Base-by-base conservation (phyloP, 2,888 invertebrate species). In the Tanypteryx hageni region DNA sequence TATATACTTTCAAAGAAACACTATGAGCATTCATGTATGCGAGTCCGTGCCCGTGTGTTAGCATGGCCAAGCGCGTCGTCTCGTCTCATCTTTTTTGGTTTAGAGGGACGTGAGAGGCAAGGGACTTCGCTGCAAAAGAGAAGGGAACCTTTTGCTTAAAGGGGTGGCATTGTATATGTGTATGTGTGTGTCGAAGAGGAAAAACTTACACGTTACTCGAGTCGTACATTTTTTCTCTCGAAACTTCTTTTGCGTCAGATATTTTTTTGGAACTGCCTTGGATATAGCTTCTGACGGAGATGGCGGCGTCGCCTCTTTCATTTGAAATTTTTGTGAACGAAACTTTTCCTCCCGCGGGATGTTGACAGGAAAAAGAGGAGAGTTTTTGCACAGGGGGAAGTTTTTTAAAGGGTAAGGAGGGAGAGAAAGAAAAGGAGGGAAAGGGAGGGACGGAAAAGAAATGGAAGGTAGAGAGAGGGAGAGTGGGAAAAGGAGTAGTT, bases 301-400 rank as follows among this genome's bases (percentile, higher is more conserved):
- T 68, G 68, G n/a, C 22, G 18, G 68, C 18, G 68, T 68, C 68
- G 68, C 68, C 76, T n/a, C 76, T 27, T 27, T 22, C 61, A 7
- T 27, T 27, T 59, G 61, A n/a, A 61, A 68, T 44, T 68, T 31
- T 44, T 64, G 89, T 64, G 89, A 61, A 61, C 86, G 86, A 89
- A 89, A 89, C 64, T 61, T 59, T 86, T 61, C 44, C 44, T 44
- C 64, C 89, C 16, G 82, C 86, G 8, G 61, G 61, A 27, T 10
- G 18, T n/a, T 18, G 31, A 89, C 44, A 86, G 61, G 27, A 76
- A 22, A 68, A 64, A 89, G 64, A 86, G 61, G 13, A 76, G 68
- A 68, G 76, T 76, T 76, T 76, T 11, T 14, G 14, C 58, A 18
- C 31, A 16, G 22, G 18, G 31, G 31, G 86, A 31, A 31, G n/a